Base-by-base conservation (phyloP, 1,140 invertebrate genomes). In the Drosophila biarmipes region DNA sequence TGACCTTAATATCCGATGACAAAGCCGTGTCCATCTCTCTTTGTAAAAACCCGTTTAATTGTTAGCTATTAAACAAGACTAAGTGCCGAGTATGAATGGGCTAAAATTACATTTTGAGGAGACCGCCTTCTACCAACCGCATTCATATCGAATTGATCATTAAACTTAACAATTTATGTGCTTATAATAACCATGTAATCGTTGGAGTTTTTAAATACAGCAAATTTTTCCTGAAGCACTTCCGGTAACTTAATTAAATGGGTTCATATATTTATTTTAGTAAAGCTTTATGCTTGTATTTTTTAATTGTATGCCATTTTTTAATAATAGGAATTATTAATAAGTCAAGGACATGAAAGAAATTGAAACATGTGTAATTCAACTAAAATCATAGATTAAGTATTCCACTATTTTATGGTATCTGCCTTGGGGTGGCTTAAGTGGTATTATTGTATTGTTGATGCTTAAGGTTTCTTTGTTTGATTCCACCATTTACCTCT, bases 1-100 rank as follows among this genome's bases (percentile, higher is more conserved):
- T 67, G 59, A 59, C 63, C 63, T 63, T 66, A 43, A 66, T 66
- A 62, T 34, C 15, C 24, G 35, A 29, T 67, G 63, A 34, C 63
- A 21, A 64, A 51, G 38, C 19, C 55, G 21, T 21, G 59, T 34
- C 27, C 61, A 42, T 42, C 59, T 52, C 45, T 62, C 56, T 12
- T 42, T 12, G 24, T 34, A 21, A 17, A 15, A 21, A 38, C 61
- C 12, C 15, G 17, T 31, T 66, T 66, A 66, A 48, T 64, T 66
- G 62, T 27, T 37, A 21, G 21, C 62, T 8, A 66, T 66, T 64
- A 66, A 14, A 19, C 14, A 6, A 12, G 24, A 29, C 10, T 42
- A 55, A 29, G 6, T 34, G 19, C 14, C 24, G 34, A n/a, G 34
- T 31, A 31, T 15, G 14, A 64, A 24, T 63, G 27, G 14, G 34